Evolutionary conservation across 1,140 invertebrate genomes (phyloP).

Genomic region (Drosophila yakuba): DNA sequence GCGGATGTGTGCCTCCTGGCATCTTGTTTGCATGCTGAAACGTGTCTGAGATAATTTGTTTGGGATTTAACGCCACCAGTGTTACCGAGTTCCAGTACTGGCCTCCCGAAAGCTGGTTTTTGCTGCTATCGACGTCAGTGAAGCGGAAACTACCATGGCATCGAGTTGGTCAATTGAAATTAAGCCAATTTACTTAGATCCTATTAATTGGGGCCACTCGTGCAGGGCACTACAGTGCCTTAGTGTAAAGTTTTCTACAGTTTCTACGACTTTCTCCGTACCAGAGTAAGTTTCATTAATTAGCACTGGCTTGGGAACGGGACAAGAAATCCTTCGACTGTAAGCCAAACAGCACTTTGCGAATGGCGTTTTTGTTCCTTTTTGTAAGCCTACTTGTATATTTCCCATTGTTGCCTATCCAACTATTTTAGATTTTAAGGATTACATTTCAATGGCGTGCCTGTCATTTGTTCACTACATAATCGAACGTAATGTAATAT

Average conservation of each 20-base stretch:
- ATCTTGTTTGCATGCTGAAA: constrained; percentile 36
- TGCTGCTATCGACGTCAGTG: constrained; percentile 31
- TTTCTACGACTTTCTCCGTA: constrained; percentile 21
- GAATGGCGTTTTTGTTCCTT: background rate
- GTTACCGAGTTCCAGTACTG: background rate
- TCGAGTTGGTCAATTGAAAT: constrained; percentile 59
- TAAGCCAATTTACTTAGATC: constrained; percentile 62
- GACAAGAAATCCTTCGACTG: constrained; percentile 8
- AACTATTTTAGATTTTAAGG: background rate
- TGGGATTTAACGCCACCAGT: constrained; percentile 51
- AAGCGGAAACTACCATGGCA: constrained; percentile 24
- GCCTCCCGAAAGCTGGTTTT: constrained; percentile 3
- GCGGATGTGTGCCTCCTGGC: constrained; percentile 15
- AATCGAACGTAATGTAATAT: background rate
- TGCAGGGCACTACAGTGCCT: constrained; percentile 30
- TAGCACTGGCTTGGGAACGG: constrained; percentile 35
- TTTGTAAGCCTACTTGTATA: background rate
- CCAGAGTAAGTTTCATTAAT: constrained; percentile 64
- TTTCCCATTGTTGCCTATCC: background rate
- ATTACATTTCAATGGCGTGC: background rate
- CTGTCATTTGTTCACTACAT: background rate
- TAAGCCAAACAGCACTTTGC: constrained; percentile 1
- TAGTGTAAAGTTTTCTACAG: constrained; percentile 10
- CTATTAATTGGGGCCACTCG: constrained; percentile 61
- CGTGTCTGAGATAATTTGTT: constrained; percentile 71